Evolutionary conservation across 2,888 invertebrate genomes (phyloP).

Genomic region (Cordilura impudica): DNA sequence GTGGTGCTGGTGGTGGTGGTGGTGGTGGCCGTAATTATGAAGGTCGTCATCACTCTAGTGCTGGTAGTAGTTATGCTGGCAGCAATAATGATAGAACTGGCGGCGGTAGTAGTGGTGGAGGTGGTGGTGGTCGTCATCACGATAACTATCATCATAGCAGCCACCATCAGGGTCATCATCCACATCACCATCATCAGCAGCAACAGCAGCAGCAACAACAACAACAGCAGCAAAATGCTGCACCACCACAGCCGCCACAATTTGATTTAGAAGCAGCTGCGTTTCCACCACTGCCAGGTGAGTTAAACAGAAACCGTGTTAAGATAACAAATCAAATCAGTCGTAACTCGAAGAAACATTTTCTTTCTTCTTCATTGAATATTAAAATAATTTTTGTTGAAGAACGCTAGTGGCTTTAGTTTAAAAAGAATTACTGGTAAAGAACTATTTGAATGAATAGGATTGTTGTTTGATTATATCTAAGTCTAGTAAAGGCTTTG

Average conservation of each 20-base stretch:
- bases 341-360: no score
- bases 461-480: no score
- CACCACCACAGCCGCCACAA: constrained; percentile 80
- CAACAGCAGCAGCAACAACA: constrained; percentile 73
- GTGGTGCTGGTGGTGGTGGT: constrained; percentile 51
- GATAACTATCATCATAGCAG: constrained; percentile 67
- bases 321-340: background rate
- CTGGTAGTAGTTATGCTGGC: constrained; percentile 55
- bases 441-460: no score
- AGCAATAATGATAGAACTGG: constrained; percentile 58
- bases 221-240: constrained; percentile 71
- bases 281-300: constrained; percentile 88
- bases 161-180: constrained; percentile 67
- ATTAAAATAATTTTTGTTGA: no score
- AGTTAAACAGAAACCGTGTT: constrained; percentile 23
- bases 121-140: constrained; percentile 67
- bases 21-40: constrained; percentile 57
- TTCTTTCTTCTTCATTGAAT: no score
- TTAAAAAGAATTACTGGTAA: no score
- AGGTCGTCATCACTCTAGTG: constrained; percentile 50
- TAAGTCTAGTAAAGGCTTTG: no score
- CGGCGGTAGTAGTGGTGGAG: constrained; percentile 62
- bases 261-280: constrained; percentile 89
- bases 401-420: no score
- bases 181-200: constrained; percentile 68